A percentile compares a stretch with the other conserved stretches of the same genome.
Evolutionary conservation across 2,113 vertebrate genomes (phyloP).

Genomic region (Eulemur macaco): DNA sequence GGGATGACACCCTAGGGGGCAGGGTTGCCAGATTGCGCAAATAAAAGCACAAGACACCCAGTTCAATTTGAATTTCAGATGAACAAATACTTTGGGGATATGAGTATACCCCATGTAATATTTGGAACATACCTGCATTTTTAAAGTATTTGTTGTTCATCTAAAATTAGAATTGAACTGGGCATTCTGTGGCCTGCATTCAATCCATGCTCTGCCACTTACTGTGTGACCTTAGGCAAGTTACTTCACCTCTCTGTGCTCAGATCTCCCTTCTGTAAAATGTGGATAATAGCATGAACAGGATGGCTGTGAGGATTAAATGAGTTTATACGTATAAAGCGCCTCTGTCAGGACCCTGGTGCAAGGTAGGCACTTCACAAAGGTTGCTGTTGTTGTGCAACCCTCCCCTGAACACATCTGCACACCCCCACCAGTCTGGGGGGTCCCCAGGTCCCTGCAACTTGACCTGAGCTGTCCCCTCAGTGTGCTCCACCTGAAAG

Average conservation of each 20-base stretch:
- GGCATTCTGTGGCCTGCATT: background rate
- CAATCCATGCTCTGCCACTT: background rate
- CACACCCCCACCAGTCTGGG: background rate
- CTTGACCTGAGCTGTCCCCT: background rate
- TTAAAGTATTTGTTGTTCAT: background rate
- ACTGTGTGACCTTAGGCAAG: background rate
- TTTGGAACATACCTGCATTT: background rate
- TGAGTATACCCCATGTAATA: background rate
- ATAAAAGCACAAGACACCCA: background rate
- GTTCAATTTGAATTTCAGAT: background rate
- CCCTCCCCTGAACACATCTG: background rate
- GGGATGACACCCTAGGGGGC: fast-evolving
- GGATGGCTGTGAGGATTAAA: background rate
- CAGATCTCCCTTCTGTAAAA: background rate
- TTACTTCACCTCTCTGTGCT: background rate
- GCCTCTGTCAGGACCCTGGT: background rate
- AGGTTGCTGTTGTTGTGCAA: background rate
- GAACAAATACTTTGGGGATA: background rate
- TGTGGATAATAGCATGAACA: background rate
- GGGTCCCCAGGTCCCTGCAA: background rate
- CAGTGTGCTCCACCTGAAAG: background rate
- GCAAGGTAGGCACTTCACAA: no score
- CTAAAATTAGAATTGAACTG: background rate
- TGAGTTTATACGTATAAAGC: background rate
- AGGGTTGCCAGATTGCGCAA: background rate